Percentiles rank a stretch among this genome's conserved stretches.
phyloP scores from a whole-genome alignment of 1,140 invertebrate genomes.

The Rhagoletis pomonella region DNA sequence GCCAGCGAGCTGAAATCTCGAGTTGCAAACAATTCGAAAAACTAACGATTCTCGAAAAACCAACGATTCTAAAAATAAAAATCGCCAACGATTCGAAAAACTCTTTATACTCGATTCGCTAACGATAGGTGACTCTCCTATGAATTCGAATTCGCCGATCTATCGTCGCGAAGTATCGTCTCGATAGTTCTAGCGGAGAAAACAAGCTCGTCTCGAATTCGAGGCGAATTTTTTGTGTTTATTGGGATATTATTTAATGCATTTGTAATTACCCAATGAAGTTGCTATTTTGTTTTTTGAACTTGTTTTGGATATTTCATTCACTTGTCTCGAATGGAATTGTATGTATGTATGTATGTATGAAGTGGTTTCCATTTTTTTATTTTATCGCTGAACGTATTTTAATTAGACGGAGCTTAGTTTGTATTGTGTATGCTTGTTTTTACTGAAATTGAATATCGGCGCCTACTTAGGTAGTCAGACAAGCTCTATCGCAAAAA shows the following conservation, averaged over 20 bases:
- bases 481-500: background rate
- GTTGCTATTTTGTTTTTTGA: slow-evolving; percentile 17
- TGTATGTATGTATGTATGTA: background rate
- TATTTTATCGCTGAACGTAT: slow-evolving; percentile 39
- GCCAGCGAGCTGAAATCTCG: too few relatives aligned
- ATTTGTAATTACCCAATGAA: background rate
- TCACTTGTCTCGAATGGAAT: slow-evolving; percentile 1
- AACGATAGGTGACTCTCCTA: too few relatives aligned
- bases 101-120: too few relatives aligned
- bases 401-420: slow-evolving; percentile 14
- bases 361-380: slow-evolving; percentile 24
- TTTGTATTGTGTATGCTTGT: background rate
- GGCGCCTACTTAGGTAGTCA: slow-evolving; percentile 38
- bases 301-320: background rate
- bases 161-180: too few relatives aligned
- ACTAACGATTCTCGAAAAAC: too few relatives aligned
- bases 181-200: too few relatives aligned
- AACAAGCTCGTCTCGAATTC: too few relatives aligned
- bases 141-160: too few relatives aligned
- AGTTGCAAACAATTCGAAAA: too few relatives aligned
- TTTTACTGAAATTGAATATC: slow-evolving; percentile 6
- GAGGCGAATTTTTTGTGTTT: too few relatives aligned
- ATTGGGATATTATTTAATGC: background rate
- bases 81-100: too few relatives aligned
- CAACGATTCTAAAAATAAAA: too few relatives aligned